A percentile compares a stretch with the other conserved stretches of the same genome.
Conservation (phyloP, 2,888 invertebrate species). For the Rapana venosa region DNA sequence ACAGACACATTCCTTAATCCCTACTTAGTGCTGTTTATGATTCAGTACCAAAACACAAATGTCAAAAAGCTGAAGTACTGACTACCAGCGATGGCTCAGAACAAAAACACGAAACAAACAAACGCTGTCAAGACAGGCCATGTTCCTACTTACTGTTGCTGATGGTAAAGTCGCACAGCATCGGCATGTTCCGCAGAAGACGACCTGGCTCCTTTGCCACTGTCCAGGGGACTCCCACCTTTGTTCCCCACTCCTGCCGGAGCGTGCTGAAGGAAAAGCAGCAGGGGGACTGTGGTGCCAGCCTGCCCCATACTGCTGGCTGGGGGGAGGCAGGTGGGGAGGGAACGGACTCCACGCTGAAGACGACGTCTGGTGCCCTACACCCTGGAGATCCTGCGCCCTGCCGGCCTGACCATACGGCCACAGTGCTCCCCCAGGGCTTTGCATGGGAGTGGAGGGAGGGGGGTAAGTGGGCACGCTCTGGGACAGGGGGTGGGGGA, state of each 20-base stretch:
- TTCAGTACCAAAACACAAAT: too few relatives aligned
- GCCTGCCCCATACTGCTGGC: background rate
- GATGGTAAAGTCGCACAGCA: slow-evolving; percentile 65
- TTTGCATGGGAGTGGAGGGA: slow-evolving; percentile 23
- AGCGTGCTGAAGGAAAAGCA: background rate
- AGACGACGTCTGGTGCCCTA: background rate
- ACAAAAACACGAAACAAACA: background rate
- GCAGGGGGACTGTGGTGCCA: background rate
- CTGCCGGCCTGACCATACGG: background rate
- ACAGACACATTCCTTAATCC: too few relatives aligned
- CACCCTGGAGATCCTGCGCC: background rate
- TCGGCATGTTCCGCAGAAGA: slow-evolving; percentile 62
- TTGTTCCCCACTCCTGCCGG: background rate
- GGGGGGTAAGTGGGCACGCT: slow-evolving; percentile 30
- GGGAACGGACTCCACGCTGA: background rate
- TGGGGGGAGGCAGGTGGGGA: background rate
- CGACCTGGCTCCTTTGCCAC: slow-evolving; percentile 39
- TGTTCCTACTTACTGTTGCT: slow-evolving; percentile 60
- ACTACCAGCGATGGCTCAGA: background rate
- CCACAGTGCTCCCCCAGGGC: slow-evolving; percentile 24
- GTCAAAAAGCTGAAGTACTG: too few relatives aligned
- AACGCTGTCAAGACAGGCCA: background rate
- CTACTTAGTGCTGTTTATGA: too few relatives aligned
- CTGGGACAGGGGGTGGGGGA: slow-evolving; percentile 29
- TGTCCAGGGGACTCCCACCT: background rate